Percentiles rank a stretch among this genome's conserved stretches.
Evolutionary conservation across 2,888 invertebrate species (phyloP).

Genomic region (Amphimallon solstitiale): DNA sequence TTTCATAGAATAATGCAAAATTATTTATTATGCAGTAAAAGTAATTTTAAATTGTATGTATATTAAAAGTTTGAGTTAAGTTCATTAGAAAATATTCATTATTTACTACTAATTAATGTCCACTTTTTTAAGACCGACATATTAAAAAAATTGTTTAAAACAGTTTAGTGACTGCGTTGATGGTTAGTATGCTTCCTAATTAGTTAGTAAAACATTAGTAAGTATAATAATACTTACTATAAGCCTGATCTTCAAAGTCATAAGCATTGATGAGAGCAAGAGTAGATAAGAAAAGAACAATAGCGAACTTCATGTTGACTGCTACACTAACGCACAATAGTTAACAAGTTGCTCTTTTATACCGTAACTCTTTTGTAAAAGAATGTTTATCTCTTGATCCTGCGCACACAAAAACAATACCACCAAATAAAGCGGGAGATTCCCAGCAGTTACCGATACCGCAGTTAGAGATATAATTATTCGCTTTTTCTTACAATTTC

Average conservation of each 20-base stretch:
- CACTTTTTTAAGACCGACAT: no score
- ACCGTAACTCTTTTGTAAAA: neutral
- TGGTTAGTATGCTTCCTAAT: neutral
- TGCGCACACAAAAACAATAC: neutral
- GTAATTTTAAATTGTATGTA: no score
- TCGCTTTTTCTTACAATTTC: neutral
- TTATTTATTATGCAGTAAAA: no score
- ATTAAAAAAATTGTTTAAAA: neutral
- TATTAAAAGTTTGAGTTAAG: no score
- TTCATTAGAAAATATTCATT: no score
- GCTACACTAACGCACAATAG: neutral
- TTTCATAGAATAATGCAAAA: no score
- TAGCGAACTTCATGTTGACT: slow-evolving; percentile 11
- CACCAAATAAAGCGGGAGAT: neutral
- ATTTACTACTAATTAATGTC: no score
- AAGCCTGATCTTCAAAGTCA: slow-evolving; percentile 9
- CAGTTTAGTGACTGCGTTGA: neutral
- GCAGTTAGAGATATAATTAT: neutral
- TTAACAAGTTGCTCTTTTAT: slow-evolving; percentile 5
- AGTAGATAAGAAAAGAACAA: neutral
- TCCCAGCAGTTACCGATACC: neutral
- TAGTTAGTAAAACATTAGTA: no score
- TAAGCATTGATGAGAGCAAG: neutral
- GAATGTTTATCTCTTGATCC: neutral
- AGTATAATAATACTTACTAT: slow-evolving; percentile 19